A percentile compares a stretch with the other conserved stretches of the same genome.
Conservation (phyloP, 2,797 vertebrate species). For the Chlorospingus semifuscus region DNA sequence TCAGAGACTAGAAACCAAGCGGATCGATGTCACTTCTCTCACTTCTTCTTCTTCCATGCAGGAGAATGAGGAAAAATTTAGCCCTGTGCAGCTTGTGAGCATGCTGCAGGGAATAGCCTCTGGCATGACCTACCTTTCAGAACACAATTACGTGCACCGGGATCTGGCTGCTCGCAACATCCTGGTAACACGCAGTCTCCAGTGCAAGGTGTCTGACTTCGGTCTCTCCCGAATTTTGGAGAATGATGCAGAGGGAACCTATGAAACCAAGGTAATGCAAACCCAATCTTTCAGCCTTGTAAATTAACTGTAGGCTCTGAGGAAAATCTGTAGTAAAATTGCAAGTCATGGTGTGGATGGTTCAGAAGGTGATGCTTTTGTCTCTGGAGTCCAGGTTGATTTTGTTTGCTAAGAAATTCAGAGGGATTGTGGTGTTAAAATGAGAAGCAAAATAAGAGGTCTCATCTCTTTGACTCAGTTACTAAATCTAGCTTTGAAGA, state of each 20-base stretch:
- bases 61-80: constrained; percentile 78
- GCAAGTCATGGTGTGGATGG: background rate
- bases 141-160: constrained; percentile 92
- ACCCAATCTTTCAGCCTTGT: background rate
- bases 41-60: constrained; percentile 28
- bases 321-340: background rate
- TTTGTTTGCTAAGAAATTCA: background rate
- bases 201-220: constrained; percentile 96
- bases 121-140: constrained; percentile 95
- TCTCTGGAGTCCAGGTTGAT: background rate
- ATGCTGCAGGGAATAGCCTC: constrained; percentile 94
- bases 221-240: constrained; percentile 90
- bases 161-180: constrained; percentile 93
- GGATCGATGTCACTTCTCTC: background rate
- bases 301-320: background rate
- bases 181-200: constrained; percentile 89
- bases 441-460: background rate
- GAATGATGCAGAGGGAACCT: constrained; percentile 83
- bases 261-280: constrained; percentile 76
- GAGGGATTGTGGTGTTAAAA: background rate
- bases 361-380: background rate
- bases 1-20: background rate
- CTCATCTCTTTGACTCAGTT: background rate
- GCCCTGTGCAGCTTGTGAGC: constrained; percentile 86
- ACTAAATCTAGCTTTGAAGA: background rate